Conservation (phyloP, 2,113 vertebrate species). For the Sander lucioperca region DNA sequence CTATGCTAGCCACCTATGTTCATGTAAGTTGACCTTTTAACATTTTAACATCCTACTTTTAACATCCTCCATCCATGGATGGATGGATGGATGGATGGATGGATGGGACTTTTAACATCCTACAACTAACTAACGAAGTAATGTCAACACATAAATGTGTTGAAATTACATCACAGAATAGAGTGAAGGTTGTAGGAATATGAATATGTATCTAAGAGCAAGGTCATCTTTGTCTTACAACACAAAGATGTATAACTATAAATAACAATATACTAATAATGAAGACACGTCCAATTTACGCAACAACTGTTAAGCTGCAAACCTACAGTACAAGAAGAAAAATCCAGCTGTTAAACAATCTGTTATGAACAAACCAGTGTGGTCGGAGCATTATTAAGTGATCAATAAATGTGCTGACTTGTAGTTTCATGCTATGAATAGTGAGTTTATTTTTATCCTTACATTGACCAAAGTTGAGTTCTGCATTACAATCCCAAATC, state of each 20-base stretch:
- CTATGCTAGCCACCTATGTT: constrained; percentile 8
- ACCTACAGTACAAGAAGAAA: constrained; percentile 20
- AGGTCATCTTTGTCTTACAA: neutral
- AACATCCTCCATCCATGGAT: too few species aligned
- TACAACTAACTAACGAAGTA: neutral
- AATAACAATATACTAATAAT: neutral
- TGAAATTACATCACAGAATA: constrained; percentile 19
- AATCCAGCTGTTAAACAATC: constrained; percentile 20
- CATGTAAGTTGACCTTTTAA: constrained; percentile 64
- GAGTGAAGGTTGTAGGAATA: neutral
- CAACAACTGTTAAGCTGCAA: constrained; percentile 21
- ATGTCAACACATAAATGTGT: constrained; percentile 25
- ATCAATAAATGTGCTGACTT: constrained; percentile 58
- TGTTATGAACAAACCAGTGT: constrained; percentile 14
- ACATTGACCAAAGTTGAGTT: constrained; percentile 24
- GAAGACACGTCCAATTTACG: constrained; percentile 4
- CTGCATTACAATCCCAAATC: constrained; percentile 24
- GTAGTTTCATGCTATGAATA: constrained; percentile 54
- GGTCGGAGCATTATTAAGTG: constrained; percentile 20
- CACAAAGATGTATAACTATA: constrained; percentile 9
- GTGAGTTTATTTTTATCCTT: constrained; percentile 39
- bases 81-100: too few species aligned
- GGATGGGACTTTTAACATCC: constrained; percentile 49
- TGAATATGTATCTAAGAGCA: too few species aligned
- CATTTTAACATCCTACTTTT: constrained; percentile 36